These are phyloP conservation scores for Podabrus alpinus DNA, from an alignment of 2,888 invertebrate species.

Conservation along the genomic window DNA sequence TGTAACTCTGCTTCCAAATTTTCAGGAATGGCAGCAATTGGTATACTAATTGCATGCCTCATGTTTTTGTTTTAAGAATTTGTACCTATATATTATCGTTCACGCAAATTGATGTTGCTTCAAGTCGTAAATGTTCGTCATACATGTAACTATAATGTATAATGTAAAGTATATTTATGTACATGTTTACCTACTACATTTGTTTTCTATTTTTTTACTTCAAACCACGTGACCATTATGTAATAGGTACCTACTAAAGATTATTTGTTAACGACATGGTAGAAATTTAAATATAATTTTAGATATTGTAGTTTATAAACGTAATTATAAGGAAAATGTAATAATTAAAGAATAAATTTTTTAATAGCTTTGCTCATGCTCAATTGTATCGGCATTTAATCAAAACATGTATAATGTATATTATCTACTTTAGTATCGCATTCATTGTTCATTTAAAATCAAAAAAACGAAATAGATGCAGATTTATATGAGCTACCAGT, in stretches of 20 bases:
- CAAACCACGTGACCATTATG: neutral
- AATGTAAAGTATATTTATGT: neutral
- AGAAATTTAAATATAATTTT: neutral
- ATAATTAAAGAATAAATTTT: neutral
- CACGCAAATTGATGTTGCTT: slow-evolving; percentile 21
- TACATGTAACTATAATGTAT: slow-evolving; percentile 5
- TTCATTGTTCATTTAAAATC: neutral
- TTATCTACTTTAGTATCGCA: neutral
- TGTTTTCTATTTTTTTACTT: neutral
- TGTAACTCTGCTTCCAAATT: slow-evolving; percentile 23
- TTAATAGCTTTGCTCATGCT: slow-evolving; percentile 2
- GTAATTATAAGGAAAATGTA: neutral
- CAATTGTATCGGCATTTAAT: neutral
- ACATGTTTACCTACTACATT: neutral
- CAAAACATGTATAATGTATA: neutral
- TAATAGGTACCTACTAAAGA: neutral
- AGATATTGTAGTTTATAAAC: neutral
- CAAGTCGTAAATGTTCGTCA: slow-evolving; percentile 12
- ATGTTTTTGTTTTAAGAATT: slow-evolving; percentile 19
- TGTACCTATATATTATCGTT: neutral
- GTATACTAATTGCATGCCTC: slow-evolving; percentile 19
- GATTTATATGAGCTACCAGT: neutral
- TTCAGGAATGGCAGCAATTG: slow-evolving; percentile 15
- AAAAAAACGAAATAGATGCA: neutral
- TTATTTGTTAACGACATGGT: neutral